Percentiles rank a stretch among this genome's conserved stretches.
phyloP scores from a whole-genome alignment of 2,888 invertebrate species.

The Brachypterus glaber region DNA sequence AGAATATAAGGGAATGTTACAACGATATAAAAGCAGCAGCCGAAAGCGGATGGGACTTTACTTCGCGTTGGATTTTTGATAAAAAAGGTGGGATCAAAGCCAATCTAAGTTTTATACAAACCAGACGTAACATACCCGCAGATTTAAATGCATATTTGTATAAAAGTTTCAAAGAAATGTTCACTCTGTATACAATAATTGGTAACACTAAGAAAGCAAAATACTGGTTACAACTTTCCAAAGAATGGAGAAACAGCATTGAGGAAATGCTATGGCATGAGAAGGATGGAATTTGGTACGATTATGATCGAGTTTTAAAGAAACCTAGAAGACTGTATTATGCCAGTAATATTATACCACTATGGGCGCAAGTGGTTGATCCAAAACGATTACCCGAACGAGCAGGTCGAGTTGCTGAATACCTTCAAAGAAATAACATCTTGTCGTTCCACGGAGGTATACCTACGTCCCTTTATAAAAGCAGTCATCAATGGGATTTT shows the following conservation, averaged over 20 bases:
- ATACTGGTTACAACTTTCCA: conserved; percentile 43
- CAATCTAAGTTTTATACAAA: conserved; percentile 53
- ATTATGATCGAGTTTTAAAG: conserved; percentile 53
- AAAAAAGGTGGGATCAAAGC: conserved; percentile 41
- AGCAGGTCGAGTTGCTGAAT: conserved; percentile 45
- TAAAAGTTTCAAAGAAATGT: conserved; percentile 54
- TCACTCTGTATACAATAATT: conserved; percentile 49
- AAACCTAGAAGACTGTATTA: conserved; percentile 55
- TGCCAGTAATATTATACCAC: conserved; percentile 58
- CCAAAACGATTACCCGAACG: conserved; percentile 20
- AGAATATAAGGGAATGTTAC: conserved; percentile 44
- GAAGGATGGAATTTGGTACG: conserved; percentile 60
- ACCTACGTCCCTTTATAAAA: conserved; percentile 48
- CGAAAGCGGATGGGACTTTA: conserved; percentile 86
- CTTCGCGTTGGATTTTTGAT: conserved; percentile 65
- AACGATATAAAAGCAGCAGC: conserved; percentile 48
- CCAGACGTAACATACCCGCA: conserved; percentile 63
- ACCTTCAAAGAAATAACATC: conserved; percentile 42
- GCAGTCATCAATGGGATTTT: conserved; percentile 71
- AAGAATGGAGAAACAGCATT: conserved; percentile 50
- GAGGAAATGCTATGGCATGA: conserved; percentile 70
- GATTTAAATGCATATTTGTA: conserved; percentile 73
- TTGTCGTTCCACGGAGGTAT: conserved; percentile 55
- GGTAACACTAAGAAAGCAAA: conserved; percentile 42
- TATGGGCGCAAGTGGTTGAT: conserved; percentile 52